Evolutionary conservation across 2,797 vertebrate genomes (phyloP), one percentile per base, ranked within the genome.

Genomic region (Catharus ustulatus): DNA sequence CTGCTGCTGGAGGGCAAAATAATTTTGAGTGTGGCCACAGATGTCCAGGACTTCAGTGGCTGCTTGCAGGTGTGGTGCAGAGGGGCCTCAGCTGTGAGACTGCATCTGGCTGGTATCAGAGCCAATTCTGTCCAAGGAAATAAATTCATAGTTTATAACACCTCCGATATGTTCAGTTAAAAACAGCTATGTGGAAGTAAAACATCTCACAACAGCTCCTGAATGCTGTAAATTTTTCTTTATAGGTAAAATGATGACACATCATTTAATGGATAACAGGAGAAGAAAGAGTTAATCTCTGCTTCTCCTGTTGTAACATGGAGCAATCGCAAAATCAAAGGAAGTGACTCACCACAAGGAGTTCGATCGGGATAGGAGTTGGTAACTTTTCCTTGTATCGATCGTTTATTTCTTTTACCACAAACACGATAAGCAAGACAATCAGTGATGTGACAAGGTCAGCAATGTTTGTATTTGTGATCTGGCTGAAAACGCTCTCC

Each of bases 351-450:
- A 99, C 99, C 99, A 99, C 97, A 62, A 99, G 97, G 66, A 99
- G 98, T 94, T 99, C 99, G 11, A 99, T 99, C 0, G 99, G 99
- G 77, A 99, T 99, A 17, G 99, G 99, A 45, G 98, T 95, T 0
- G 99, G 99, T 51, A 99, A 97, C 95, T 99, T 99, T 88, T 98
- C 97, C 97, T 98, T 99, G 95, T 95, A 99, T 92, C 97, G 98
- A 42, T 99, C 98, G 1, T 99, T 99, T 32, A 99, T 51, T 97
- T 99, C 99, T 96, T 99, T 99, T 38, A 99, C 98, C 11, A 97
- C 84, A 10, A 98, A 98, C 81, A 99, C 99, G 10, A 98, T 87
- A 64, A 98, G 57, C 94, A 99, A 98, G 88, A 99, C 98, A 67
- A 99, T 52, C 61, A 99, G 43, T 30, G 99, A 97, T 4, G 98